Base-by-base conservation (phyloP, 2,888 invertebrate species). In the Rhagium mordax region DNA sequence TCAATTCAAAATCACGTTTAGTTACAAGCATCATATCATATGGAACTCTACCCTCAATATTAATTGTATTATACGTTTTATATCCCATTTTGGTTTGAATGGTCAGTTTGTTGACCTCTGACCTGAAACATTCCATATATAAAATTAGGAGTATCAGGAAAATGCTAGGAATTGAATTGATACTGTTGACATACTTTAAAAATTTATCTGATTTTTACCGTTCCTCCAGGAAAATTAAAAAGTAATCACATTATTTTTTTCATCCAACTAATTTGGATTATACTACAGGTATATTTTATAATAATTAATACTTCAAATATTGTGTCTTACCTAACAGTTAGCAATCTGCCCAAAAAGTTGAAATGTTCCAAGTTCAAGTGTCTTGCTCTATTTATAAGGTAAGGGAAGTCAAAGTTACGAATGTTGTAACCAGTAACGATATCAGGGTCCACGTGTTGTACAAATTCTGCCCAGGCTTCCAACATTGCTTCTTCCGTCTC, bases 401-500 rank as follows among this genome's bases (percentile, higher is more conserved):
- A 99, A 0, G 98, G 97, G 85, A 99, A 92, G 89, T 99, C 99
- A 88, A 99, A 99, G 88, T 99, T 99, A 87, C 95, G 98, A 74
- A 99, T 99, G 85, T 99, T 99, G 88, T 99, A 99, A 2, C 99
- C 99, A 0, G 99, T 99, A 72, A 99, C 93, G 81, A 99, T 95
- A 85, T 99, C 99, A 2, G 99, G 98, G 90, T 99, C 99, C 29
- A 96, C 91, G 87, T 96, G 94, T 68, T 98, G 92, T 13, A 99
- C 93, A 88, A 99, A 99, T 76, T 95, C 94, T 0, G 98, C 93
- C 99, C 99, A 99, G 72, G 91, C 92, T 18, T 90, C 89, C 47
- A 94, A 87, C 89, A 94, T 91, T 90, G 95, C 95, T 90, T 84
- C 55, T 89, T 99, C 99, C 64, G 90, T 93, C 27, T 93, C 90